Evolutionary conservation across 2,113 vertebrate genomes (phyloP).

Genomic region (Nesogale talazaci): DNA sequence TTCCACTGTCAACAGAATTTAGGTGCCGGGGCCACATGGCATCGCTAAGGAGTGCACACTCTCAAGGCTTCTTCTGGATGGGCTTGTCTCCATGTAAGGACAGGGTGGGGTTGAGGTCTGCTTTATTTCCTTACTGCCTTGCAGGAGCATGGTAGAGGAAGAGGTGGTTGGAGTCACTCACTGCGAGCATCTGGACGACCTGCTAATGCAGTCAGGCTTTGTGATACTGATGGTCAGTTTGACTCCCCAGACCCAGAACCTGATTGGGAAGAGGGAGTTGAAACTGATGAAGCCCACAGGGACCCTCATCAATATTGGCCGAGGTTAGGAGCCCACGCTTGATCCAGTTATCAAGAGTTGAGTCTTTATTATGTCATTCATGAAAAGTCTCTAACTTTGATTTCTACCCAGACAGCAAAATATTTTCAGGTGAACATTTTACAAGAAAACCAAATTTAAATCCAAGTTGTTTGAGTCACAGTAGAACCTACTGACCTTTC

Average conservation of each 20-base stretch:
- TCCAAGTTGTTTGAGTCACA: too few relatives aligned
- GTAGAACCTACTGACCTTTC: too few relatives aligned
- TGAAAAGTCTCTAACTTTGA: too few relatives aligned
- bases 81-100: too few relatives aligned
- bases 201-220: slow-evolving; percentile 88
- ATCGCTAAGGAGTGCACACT: background rate
- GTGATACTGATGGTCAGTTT: slow-evolving; percentile 87
- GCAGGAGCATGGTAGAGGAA: slow-evolving; percentile 87
- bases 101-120: background rate
- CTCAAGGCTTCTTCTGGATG: background rate
- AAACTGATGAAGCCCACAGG: slow-evolving; percentile 87
- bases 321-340: slow-evolving; percentile 81
- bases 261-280: slow-evolving; percentile 88
- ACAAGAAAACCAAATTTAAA: too few relatives aligned
- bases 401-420: too few relatives aligned
- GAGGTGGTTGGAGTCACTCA: slow-evolving; percentile 85
- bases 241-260: slow-evolving; percentile 82
- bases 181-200: slow-evolving; percentile 86
- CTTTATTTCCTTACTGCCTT: slow-evolving; percentile 38
- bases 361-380: too few relatives aligned
- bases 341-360: too few relatives aligned
- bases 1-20: background rate
- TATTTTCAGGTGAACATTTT: too few relatives aligned
- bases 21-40: background rate
- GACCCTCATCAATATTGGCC: slow-evolving; percentile 88